Conservation (phyloP, 2,888 invertebrate genomes). For the Malachius bipustulatus region DNA sequence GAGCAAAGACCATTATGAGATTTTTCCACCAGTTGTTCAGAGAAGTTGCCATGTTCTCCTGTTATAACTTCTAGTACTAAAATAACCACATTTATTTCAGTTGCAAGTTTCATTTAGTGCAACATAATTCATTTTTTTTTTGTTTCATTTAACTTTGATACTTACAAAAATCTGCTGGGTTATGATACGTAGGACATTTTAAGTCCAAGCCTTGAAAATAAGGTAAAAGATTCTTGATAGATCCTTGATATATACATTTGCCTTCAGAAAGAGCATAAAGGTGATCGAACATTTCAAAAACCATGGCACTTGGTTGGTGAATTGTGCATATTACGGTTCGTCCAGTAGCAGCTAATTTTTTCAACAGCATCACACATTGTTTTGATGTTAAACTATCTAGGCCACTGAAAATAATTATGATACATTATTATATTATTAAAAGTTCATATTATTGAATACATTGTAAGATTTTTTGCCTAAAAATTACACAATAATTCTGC, state of each 20-base stretch:
- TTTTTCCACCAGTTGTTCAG: conserved; percentile 43
- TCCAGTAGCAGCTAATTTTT: conserved; percentile 70
- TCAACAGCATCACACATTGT: conserved; percentile 69
- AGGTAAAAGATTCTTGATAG: conserved; percentile 60
- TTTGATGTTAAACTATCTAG: conserved; percentile 72
- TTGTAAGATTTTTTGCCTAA: too few relatives aligned
- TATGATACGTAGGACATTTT: conserved; percentile 77
- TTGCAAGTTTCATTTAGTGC: too few relatives aligned
- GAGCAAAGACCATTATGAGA: conserved; percentile 50
- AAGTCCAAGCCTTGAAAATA: conserved; percentile 60
- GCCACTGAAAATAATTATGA: conserved; percentile 45
- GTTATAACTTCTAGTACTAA: conserved; percentile 52
- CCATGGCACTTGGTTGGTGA: conserved; percentile 80
- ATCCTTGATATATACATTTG: conserved; percentile 68
- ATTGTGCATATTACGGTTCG: conserved; percentile 80
- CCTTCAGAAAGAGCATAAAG: conserved; percentile 75
- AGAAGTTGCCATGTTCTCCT: conserved; percentile 58
- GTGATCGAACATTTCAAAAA: conserved; percentile 82
- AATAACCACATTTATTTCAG: too few relatives aligned
- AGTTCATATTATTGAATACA: too few relatives aligned
- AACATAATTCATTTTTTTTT: too few relatives aligned
- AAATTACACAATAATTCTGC: too few relatives aligned
- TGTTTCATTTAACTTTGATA: not conserved
- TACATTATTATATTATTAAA: too few relatives aligned
- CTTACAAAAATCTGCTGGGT: conserved; percentile 84